Evolutionary conservation across 1,140 invertebrate species (phyloP).

Genomic region (Argopecten irradians): DNA sequence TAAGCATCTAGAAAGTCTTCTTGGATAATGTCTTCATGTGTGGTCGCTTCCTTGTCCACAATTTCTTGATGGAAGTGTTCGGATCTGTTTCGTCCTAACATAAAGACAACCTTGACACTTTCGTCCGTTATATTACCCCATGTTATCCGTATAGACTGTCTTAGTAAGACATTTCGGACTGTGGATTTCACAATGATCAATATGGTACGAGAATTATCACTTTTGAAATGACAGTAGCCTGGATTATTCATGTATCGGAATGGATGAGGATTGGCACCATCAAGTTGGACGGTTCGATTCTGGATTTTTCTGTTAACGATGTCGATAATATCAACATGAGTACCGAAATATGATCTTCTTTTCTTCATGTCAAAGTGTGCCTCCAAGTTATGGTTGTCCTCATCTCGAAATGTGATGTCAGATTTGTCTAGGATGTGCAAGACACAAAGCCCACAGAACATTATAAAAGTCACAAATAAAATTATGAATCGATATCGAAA

Average conservation of each 20-base stretch:
- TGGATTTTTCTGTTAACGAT: background rate
- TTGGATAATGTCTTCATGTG: constrained; percentile 32
- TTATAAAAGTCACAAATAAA: background rate
- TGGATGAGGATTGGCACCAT: background rate
- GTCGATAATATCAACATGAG: background rate
- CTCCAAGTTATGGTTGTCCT: background rate
- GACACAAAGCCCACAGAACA: background rate
- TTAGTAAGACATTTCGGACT: background rate
- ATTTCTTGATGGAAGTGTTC: background rate
- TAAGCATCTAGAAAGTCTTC: constrained; percentile 41
- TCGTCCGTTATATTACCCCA: background rate
- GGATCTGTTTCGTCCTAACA: constrained; percentile 31
- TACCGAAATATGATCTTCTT: background rate
- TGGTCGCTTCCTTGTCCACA: background rate
- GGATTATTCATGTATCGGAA: background rate
- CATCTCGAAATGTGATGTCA: background rate
- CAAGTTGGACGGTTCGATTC: background rate
- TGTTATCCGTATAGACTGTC: background rate
- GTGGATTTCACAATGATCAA: background rate
- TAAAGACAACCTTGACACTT: constrained; percentile 18
- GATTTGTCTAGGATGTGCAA: background rate
- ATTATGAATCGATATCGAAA: too few species aligned
- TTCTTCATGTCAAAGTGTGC: background rate
- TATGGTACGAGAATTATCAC: background rate
- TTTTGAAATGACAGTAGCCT: background rate